A percentile compares a stretch with the other conserved stretches of the same genome.
phyloP scores from a whole-genome alignment of 1,140 invertebrate genomes.

The Drosophila gunungcola region DNA sequence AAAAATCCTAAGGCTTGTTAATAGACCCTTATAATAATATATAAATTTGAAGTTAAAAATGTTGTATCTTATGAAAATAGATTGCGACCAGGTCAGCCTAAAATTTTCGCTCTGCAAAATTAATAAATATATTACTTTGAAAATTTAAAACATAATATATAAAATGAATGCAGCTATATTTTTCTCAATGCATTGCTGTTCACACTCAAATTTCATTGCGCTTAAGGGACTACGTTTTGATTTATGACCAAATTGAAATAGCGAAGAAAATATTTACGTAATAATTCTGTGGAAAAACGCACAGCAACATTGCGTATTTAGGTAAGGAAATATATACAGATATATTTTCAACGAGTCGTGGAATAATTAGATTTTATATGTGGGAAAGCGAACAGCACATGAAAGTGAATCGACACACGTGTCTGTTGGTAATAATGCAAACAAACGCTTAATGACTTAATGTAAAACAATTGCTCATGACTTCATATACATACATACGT shows the following conservation, averaged over 20 bases:
- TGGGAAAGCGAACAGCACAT: slow-evolving; percentile 50
- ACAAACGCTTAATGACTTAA: slow-evolving; percentile 39
- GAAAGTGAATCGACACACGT: slow-evolving; percentile 63
- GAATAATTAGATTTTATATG: slow-evolving; percentile 50
- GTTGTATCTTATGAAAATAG: too few relatives aligned
- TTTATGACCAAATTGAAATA: slow-evolving; percentile 52
- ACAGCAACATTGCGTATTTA: slow-evolving; percentile 25
- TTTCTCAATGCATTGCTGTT: slow-evolving; percentile 3
- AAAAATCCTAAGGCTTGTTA: fast-evolving
- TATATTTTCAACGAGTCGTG: slow-evolving; percentile 22
- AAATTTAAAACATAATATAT: not conserved
- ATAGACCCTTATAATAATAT: too few relatives aligned
- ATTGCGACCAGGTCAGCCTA: too few relatives aligned
- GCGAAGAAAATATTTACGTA: slow-evolving; percentile 52
- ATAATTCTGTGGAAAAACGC: slow-evolving; percentile 44
- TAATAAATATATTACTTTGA: too few relatives aligned
- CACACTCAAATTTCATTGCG: slow-evolving; percentile 50
- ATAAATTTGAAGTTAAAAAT: too few relatives aligned
- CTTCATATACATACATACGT: slow-evolving; percentile 10
- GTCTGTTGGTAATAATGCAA: slow-evolving; percentile 45
- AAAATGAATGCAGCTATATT: not conserved
- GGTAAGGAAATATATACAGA: slow-evolving; percentile 11
- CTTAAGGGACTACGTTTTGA: slow-evolving; percentile 39
- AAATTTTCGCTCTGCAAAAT: too few relatives aligned
- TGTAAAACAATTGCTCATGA: slow-evolving; percentile 42